phyloP scores from a whole-genome alignment of 2,113 vertebrate species.

The Noturus placidus region DNA sequence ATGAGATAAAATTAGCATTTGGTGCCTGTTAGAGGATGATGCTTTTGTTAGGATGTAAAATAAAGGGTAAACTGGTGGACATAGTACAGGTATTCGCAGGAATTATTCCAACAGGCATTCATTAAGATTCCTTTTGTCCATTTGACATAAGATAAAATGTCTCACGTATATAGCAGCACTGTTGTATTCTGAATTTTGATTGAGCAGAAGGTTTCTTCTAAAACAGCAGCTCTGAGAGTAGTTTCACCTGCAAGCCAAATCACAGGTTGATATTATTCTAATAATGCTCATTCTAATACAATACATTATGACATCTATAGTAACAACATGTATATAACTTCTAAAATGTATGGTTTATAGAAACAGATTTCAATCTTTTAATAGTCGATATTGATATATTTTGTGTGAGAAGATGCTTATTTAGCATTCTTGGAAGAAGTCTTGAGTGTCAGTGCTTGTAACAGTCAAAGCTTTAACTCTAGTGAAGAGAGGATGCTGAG shows the following conservation, averaged over 20 bases:
- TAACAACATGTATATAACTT: neutral
- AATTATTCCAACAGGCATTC: neutral
- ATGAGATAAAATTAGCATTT: neutral
- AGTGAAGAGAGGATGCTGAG: neutral
- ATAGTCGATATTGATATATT: neutral
- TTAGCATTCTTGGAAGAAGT: neutral
- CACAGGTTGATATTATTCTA: neutral
- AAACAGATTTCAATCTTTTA: too few species aligned
- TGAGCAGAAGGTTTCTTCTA: neutral
- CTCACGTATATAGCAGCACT: neutral
- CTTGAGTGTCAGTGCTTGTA: neutral
- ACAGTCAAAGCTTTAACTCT: too few species aligned
- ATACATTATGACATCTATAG: neutral
- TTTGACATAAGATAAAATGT: neutral
- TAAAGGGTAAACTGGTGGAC: neutral
- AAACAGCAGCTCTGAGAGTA: too few species aligned
- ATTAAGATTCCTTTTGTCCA: neutral
- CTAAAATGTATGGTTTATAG: too few species aligned
- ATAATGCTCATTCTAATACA: neutral
- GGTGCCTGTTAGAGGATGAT: neutral
- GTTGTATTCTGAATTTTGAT: neutral
- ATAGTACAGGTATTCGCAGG: neutral
- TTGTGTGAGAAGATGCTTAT: neutral
- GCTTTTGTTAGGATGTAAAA: neutral
- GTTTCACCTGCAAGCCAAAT: too few species aligned